These are phyloP conservation scores for Callorhinus ursinus DNA, from an alignment of 2,113 vertebrate species.

Conservation along the genomic window DNA sequence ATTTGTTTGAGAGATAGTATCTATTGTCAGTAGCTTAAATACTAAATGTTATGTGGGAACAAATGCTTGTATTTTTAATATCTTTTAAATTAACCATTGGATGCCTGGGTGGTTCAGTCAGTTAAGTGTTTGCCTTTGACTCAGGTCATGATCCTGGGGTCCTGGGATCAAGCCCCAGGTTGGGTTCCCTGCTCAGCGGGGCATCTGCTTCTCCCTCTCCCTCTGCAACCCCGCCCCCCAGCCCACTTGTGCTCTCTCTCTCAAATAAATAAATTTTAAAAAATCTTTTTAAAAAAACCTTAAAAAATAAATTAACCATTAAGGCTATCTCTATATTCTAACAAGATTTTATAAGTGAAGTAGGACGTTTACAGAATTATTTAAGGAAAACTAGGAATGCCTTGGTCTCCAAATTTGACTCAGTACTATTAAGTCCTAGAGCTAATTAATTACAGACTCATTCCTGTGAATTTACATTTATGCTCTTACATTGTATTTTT, in stretches of 20 bases:
- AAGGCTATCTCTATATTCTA: not conserved
- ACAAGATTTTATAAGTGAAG: not conserved
- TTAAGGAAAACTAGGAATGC: not conserved
- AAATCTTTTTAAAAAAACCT: no score
- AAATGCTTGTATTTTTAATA: not conserved
- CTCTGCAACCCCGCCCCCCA: fast-evolving
- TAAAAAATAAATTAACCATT: not conserved
- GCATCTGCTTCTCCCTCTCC: no score
- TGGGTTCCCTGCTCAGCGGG: no score
- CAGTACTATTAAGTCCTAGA: not conserved
- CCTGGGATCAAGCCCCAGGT: no score
- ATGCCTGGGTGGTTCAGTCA: not conserved
- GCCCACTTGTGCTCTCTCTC: no score
- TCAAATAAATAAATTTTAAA: no score
- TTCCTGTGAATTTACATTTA: not conserved
- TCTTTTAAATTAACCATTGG: not conserved
- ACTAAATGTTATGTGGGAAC: not conserved
- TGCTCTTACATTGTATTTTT: not conserved
- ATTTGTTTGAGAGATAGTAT: not conserved
- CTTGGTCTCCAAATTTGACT: not conserved
- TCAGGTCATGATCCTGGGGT: not conserved
- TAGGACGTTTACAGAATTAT: not conserved
- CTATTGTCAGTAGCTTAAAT: not conserved
- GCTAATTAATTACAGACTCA: not conserved
- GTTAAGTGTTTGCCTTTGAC: not conserved